Evolutionary conservation across 2,888 invertebrate species (phyloP).

Genomic region (Polydesmus complanatus): DNA sequence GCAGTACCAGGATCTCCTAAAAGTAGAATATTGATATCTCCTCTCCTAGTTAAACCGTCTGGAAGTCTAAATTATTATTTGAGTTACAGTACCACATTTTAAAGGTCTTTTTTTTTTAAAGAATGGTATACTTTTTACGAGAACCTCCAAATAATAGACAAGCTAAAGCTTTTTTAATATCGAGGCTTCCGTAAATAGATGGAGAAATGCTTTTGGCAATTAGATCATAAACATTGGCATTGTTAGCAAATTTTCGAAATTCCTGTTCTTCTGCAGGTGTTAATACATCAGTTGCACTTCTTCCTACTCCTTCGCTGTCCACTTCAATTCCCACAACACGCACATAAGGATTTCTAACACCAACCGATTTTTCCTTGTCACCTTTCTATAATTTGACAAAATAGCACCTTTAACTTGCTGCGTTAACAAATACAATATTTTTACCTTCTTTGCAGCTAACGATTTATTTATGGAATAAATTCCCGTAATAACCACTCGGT

Average conservation of each 20-base stretch:
- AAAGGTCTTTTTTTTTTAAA: no score
- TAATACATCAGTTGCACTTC: slow-evolving; percentile 26
- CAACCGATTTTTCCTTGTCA: slow-evolving; percentile 56
- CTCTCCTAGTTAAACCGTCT: slow-evolving; percentile 86
- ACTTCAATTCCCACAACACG: slow-evolving; percentile 84
- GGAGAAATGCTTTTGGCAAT: slow-evolving; percentile 86
- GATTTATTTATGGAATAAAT: slow-evolving; percentile 92
- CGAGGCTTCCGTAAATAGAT: slow-evolving; percentile 82
- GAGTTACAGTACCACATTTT: slow-evolving; percentile 39
- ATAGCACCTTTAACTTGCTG: background rate
- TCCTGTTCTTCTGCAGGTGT: slow-evolving; percentile 58
- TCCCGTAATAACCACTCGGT: slow-evolving; percentile 80
- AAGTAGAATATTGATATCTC: slow-evolving; percentile 88
- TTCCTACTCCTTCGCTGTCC: slow-evolving; percentile 61
- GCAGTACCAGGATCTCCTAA: slow-evolving; percentile 98
- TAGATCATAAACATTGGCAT: slow-evolving; percentile 74
- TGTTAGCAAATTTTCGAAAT: slow-evolving; percentile 67
- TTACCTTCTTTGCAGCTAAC: slow-evolving; percentile 36
- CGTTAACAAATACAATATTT: background rate
- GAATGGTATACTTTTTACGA: slow-evolving; percentile 42
- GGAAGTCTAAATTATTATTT: slow-evolving; percentile 46
- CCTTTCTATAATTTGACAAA: background rate
- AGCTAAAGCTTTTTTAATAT: slow-evolving; percentile 94
- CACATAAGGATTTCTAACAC: slow-evolving; percentile 86
- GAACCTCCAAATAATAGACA: slow-evolving; percentile 85